Base-by-base conservation (phyloP, 2,888 invertebrate species). In the Elaeidobius kamerunicus region DNA sequence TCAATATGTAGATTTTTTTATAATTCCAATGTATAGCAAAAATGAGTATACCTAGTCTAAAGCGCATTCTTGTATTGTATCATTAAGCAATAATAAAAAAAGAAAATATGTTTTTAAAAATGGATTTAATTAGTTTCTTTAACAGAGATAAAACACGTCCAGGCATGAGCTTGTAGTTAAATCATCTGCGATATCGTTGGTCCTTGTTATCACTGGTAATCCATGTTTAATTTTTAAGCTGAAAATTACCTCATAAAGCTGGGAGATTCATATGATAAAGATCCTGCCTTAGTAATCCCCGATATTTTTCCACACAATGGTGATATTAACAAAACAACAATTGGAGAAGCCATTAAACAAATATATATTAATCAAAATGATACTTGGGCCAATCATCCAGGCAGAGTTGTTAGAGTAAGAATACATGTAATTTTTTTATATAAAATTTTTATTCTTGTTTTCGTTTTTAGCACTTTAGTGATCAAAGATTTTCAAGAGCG, bases 351-450 rank as follows among this genome's bases (percentile, higher is more conserved):
- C 5, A 43, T 53, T 18, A 53, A 53, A 15, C n/a, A 12, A n/a
- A 14, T 53, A 12, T 53, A 53, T 18, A 19, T 47, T 6, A 46
- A 40, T 11, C 17, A 30, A 11, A 48, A 12, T 43, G 53, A 53
- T 12, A 35, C 27, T 4, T 48, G 47, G 47, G 27, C 34, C 2
- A 16, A 36, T n/a, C 42, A 48, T 32, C 38, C 38, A 3, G 53
- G 53, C 3, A 43, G 47, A 34, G 53, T 53, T 5, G 43, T 53
- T 2, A 20, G 53, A 14, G 53, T 53, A 38, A 52, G 45, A 27
- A 16, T 15, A 34, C 7, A 14, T 14, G 15, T 14, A 2, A 6
- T 34, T 34, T n/a, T 14, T 34, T 7, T n/a, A 2, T 9, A 3
- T 11, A 34, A 34, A 34, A 4, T 3, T 7, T 3, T 14, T 14